These are phyloP conservation scores for Eueremaeus valkanovi DNA, from an alignment of 2,888 invertebrate species.

Conservation along the genomic window DNA sequence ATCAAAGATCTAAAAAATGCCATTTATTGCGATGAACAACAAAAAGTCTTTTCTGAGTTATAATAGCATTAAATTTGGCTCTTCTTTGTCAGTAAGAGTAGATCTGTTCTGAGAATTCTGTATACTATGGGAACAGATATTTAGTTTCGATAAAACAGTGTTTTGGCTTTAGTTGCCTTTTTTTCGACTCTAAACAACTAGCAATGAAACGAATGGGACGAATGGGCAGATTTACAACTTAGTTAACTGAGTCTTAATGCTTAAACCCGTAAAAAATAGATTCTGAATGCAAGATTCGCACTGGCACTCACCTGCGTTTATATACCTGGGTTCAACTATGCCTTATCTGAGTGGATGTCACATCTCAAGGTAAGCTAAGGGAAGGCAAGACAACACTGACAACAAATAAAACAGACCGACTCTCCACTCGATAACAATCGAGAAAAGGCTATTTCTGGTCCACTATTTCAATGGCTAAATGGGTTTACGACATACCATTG, in stretches of 20 bases:
- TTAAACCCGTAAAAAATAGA: slow-evolving; percentile 29
- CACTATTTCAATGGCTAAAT: slow-evolving; percentile 16
- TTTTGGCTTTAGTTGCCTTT: neutral
- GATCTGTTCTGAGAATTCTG: slow-evolving; percentile 7
- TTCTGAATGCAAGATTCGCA: neutral
- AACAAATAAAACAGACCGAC: slow-evolving; percentile 30
- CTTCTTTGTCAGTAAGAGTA: neutral
- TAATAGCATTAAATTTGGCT: slow-evolving; percentile 28
- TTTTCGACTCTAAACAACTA: neutral
- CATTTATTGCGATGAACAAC: neutral
- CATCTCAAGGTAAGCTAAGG: slow-evolving; percentile 12
- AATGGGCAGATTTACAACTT: slow-evolving; percentile 22
- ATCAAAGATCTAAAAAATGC: neutral
- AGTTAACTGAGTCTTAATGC: slow-evolving; percentile 18
- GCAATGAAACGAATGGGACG: slow-evolving; percentile 8
- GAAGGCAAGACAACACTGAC: slow-evolving; percentile 7
- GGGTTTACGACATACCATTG: slow-evolving; percentile 21
- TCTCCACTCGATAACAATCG: slow-evolving; percentile 8
- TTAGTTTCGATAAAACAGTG: neutral
- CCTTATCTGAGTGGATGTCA: slow-evolving; percentile 12
- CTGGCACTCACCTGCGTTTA: neutral
- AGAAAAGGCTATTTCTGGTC: slow-evolving; percentile 19
- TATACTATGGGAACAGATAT: slow-evolving; percentile 27
- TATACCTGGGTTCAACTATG: neutral
- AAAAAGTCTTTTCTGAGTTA: neutral